Conservation (phyloP, 2,113 vertebrate species). For the Asarcornis scutulata region DNA sequence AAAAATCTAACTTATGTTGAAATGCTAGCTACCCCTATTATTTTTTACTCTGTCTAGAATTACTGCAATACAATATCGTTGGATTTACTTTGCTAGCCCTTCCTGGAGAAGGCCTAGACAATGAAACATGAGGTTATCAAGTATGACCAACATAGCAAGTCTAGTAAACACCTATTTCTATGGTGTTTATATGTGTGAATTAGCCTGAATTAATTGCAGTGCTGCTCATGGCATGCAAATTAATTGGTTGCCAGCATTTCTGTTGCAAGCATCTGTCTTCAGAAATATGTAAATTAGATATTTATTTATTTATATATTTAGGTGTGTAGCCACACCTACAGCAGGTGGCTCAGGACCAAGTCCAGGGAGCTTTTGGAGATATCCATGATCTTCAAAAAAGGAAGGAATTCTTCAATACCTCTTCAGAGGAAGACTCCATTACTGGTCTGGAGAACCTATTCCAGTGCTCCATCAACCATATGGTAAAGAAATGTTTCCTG, state of each 20-base stretch:
- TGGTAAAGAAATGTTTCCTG: no score
- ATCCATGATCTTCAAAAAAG: no score
- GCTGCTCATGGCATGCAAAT: constrained; percentile 15
- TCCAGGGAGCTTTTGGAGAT: no score
- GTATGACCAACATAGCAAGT: background rate
- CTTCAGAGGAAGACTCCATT: no score
- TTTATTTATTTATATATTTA: no score
- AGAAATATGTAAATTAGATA: constrained; percentile 3
- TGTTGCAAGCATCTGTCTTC: background rate
- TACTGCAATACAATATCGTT: background rate
- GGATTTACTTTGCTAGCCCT: background rate
- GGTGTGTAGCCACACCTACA: no score
- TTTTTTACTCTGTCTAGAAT: background rate
- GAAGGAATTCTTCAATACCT: no score
- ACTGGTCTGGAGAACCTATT: no score
- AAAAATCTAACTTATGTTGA: background rate
- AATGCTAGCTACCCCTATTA: background rate
- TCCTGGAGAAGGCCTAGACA: background rate
- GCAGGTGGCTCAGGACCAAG: no score
- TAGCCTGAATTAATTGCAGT: constrained; percentile 46
- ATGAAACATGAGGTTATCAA: background rate
- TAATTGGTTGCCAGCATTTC: background rate
- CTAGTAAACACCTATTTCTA: constrained; percentile 31
- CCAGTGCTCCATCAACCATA: no score
- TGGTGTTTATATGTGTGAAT: constrained; percentile 19